Evolutionary conservation across 2,888 invertebrate species (phyloP), one percentile per base, ranked within the genome.

Genomic region (Pyrochroa serraticornis): DNA sequence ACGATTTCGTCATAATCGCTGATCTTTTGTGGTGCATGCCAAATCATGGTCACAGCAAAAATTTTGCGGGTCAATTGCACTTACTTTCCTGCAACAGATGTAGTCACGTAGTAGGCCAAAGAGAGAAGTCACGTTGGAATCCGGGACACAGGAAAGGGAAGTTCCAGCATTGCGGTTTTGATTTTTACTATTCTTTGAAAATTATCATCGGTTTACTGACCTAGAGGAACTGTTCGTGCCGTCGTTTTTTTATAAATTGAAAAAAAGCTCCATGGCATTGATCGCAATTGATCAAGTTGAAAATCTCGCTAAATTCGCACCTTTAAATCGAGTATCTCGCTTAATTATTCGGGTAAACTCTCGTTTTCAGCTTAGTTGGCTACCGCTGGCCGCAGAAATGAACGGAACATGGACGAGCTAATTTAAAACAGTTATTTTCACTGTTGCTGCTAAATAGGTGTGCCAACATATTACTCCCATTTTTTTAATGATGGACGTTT

Each of bases 51-150:
- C 2, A 5, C 2, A 22, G n/a, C 32, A 22, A 13, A 42, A 43
- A 10, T 52, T 55, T 55, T 55, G 46, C 55, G 65, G 66, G 64
- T 66, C 66, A 63, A 44, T 58, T 66, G 68, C 68, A 67, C 62
- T 70, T 65, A 68, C 68, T 69, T 70, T 68, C 68, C 60, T 63
- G 60, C 47, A 60, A 60, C 59, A 64, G 65, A 63, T 62, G 62
- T 58, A 62, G 66, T 68, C 69, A 69, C 69, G 69, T 67, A 66
- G 62, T 67, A 71, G 69, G 71, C 61, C 70, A 69, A 51, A 53
- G 53, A n/a, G 41, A 41, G 51, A 49, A 43, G 49, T 58, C 62
- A 63, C 58, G 64, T 55, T 49, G 59, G 59, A 62, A 60, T 62
- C 53, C 54, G 58, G 63, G 46, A 54, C 54, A 60, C 58, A 63